A percentile compares a stretch with the other conserved stretches of the same genome.
Conservation (phyloP, 1,140 invertebrate species). For the roundworm (Caenorhabditis elegans) region WBcel235 BX284606.5:5763501-5764000, state of each 20-base stretch:
- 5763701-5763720: background rate
- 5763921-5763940: background rate
- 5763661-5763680: too few species aligned
- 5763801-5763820: background rate
- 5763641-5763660: background rate
- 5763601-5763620: conserved; percentile 25
- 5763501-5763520: conserved; percentile 16
- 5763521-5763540: background rate
- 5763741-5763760: conserved; percentile 10
- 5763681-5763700: too few species aligned
- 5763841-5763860: conserved; percentile 30
- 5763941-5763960: conserved; percentile 7
- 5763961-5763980: conserved; percentile 28
- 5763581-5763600: background rate
- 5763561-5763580: conserved; percentile 32
- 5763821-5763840: conserved; percentile 22
- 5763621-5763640: background rate
- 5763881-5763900: conserved; percentile 14
- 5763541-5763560: conserved; percentile 27
- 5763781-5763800: conserved; percentile 8
- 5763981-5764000: conserved; percentile 24
- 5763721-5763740: background rate
- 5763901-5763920: conserved; percentile 1
- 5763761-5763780: background rate
- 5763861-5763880: conserved; percentile 17